Base-by-base conservation (phyloP, 1,140 invertebrate genomes). In the Phocides pigmalion region DNA sequence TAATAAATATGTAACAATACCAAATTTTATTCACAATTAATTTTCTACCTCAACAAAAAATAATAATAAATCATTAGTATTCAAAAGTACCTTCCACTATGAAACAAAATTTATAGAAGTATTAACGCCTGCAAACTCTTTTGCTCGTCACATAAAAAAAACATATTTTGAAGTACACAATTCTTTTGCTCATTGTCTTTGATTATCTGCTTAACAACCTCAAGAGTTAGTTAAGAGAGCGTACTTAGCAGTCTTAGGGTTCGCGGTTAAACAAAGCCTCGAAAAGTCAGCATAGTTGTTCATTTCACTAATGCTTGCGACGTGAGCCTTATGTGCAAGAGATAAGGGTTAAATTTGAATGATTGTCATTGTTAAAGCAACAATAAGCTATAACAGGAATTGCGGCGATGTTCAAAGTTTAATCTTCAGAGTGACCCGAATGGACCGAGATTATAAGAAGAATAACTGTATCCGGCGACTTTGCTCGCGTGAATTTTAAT, bases 381-480 rank as follows among this genome's bases (percentile, higher is more conserved):
- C 51, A 22, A 41, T 25, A 12, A 53, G 50, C 25, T 59, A n/a
- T 32, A 61, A 61, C n/a, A 61, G 42, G 17, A 44, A 15, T 61
- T 49, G n/a, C 17, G 22, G 32, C 16, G 28, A 53, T 20, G 16
- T 37, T 61, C 17, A 37, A 49, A 61, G 56, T 61, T 61, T 61
- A 61, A 39, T 61, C 56, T 61, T 46, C 32, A 20, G 28, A 49
- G 56, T 61, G 44, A 61, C 56, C 56, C 28, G 44, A 61, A 61
- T 61, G 28, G 25, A 12, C 56, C n/a, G 28, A 32, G 44, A 61
- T 61, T 61, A 32, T 49, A 25, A 35, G 32, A 37, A 47, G n/a
- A n/a, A n/a, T n/a, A n/a, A n/a, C n/a, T n/a, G n/a, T n/a, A n/a
- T n/a, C n/a, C n/a, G n/a, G n/a, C n/a, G n/a, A n/a, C n/a, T n/a